phyloP scores from a whole-genome alignment of 2,113 vertebrate genomes.

The Tetraodon nigroviridis region DNA sequence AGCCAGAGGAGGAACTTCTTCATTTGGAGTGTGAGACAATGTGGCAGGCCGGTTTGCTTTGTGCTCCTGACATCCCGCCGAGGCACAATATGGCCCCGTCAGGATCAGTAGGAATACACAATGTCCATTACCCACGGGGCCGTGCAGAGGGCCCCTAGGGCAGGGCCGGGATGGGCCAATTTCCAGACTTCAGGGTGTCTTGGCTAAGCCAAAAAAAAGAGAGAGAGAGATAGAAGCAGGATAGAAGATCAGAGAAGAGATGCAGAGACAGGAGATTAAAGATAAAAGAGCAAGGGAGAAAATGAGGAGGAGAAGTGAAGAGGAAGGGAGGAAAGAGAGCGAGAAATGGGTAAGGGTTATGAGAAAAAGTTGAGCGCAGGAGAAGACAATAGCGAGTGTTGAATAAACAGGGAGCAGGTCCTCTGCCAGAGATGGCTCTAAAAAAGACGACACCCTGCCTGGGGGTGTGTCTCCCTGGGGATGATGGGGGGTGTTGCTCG shows the following conservation, averaged over 20 bases:
- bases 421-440: slow-evolving; percentile 48
- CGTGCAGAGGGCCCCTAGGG: slow-evolving; percentile 61
- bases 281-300: slow-evolving; percentile 39
- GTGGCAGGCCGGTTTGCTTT: slow-evolving; percentile 73
- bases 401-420: slow-evolving; percentile 54
- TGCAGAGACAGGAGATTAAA: slow-evolving; percentile 48
- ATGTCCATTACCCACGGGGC: slow-evolving; percentile 74
- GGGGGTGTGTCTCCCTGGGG: slow-evolving; percentile 50
- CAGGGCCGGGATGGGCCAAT: slow-evolving; percentile 59
- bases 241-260: slow-evolving; percentile 54
- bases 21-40: slow-evolving; percentile 79
- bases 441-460: slow-evolving; percentile 46
- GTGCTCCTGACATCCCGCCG: slow-evolving; percentile 75
- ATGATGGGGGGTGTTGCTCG: slow-evolving; percentile 9
- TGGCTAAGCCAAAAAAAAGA: slow-evolving; percentile 53
- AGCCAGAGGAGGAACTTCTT: slow-evolving; percentile 74
- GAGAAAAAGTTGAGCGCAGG: slow-evolving; percentile 38
- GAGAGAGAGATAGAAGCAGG: slow-evolving; percentile 45
- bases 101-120: slow-evolving; percentile 78
- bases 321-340: not conserved
- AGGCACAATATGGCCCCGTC: slow-evolving; percentile 79
- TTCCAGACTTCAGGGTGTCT: slow-evolving; percentile 72
- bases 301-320: not conserved
- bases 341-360: slow-evolving; percentile 38
- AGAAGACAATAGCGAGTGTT: slow-evolving; percentile 36